phyloP scores from a whole-genome alignment of 2,113 vertebrate species.

The Melanotaenia duboulayi region DNA sequence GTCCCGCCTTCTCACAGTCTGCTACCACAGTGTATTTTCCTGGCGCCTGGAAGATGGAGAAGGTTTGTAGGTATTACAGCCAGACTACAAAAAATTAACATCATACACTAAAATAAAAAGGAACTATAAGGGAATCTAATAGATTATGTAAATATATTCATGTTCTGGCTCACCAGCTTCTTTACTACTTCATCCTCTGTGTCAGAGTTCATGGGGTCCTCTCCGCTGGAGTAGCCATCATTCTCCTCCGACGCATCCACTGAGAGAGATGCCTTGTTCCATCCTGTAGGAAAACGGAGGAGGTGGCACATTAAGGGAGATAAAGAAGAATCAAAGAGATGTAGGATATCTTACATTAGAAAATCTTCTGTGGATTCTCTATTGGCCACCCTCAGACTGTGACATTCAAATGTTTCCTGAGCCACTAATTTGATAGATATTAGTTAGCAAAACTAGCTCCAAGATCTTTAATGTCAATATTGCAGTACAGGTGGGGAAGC shows the following conservation, averaged over 20 bases:
- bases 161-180: constrained; percentile 87
- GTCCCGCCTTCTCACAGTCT: constrained; percentile 86
- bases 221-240: constrained; percentile 92
- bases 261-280: constrained; percentile 88
- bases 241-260: constrained; percentile 91
- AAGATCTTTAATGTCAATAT: background rate
- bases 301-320: background rate
- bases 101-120: background rate
- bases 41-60: constrained; percentile 79
- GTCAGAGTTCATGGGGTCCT: constrained; percentile 94
- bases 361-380: background rate
- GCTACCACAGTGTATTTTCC: constrained; percentile 90
- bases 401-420: constrained; percentile 20
- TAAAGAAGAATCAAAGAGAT: background rate
- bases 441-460: background rate
- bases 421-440: background rate
- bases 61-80: background rate
- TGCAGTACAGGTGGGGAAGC: background rate
- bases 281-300: constrained; percentile 79
- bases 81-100: background rate
- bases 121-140: background rate
- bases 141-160: background rate
- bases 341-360: accelerated
- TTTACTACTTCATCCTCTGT: constrained; percentile 89
- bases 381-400: background rate